A percentile compares a stretch with the other conserved stretches of the same genome.
These are phyloP conservation scores for Leptoclinus maculatus DNA, from an alignment of 2,797 vertebrate species.

Conservation along the genomic window DNA sequence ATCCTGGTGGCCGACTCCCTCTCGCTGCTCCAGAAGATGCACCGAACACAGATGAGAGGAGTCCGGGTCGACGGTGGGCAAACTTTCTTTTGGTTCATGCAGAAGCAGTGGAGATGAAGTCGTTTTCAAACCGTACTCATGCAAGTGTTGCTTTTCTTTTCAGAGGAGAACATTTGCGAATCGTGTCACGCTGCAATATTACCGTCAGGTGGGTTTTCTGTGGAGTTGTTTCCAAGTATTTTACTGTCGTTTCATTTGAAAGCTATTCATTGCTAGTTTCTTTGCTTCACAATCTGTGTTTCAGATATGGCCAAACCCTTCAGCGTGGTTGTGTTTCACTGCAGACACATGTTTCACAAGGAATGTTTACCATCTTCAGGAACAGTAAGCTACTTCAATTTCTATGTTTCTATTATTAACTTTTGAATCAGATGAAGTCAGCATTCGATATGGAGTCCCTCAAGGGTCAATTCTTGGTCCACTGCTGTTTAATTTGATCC, in stretches of 20 bases:
- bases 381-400: slow-evolving; percentile 83
- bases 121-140: slow-evolving; percentile 1
- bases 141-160: slow-evolving; percentile 53
- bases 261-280: not conserved
- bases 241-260: slow-evolving; percentile 15
- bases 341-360: slow-evolving; percentile 99
- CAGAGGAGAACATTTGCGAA: slow-evolving; percentile 98
- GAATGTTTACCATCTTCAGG: slow-evolving; percentile 93
- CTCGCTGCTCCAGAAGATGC: slow-evolving; percentile 97
- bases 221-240: not conserved
- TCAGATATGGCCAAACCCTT: slow-evolving; percentile 93
- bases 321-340: slow-evolving; percentile 95
- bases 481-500: too few relatives aligned
- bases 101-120: not conserved
- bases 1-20: slow-evolving; percentile 97
- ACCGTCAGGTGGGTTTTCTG: slow-evolving; percentile 89
- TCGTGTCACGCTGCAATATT: slow-evolving; percentile 93
- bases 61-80: slow-evolving; percentile 91
- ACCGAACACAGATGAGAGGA: slow-evolving; percentile 94
- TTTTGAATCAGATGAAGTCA: not conserved
- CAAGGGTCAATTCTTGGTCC: too few relatives aligned
- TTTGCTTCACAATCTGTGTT: slow-evolving; percentile 43
- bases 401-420: not conserved
- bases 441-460: not conserved
- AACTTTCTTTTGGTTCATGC: not conserved